Evolutionary conservation across 2,797 vertebrate species (phyloP), one percentile per base, ranked within the genome.

Genomic region (Fringilla coelebs): DNA sequence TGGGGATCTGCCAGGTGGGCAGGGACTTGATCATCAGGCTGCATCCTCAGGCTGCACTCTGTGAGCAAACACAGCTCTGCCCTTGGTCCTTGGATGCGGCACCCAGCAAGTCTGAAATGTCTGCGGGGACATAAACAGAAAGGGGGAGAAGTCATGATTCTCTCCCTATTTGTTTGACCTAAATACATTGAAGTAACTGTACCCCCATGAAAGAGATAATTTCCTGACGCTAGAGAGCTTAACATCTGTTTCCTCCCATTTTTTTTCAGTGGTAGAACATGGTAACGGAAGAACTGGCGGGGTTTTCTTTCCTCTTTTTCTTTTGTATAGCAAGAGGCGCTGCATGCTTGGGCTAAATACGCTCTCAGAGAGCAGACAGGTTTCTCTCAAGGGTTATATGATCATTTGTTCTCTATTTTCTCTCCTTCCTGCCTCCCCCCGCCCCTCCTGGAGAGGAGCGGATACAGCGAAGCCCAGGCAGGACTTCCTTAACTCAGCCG

Each of bases 211-310:
- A 96, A 96, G 75, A 96, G 96, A 96, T 92, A 94, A 95, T 95
- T 96, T 96, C 94, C 94, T 96, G 94, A 83, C 2, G 8, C 85
- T 95, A 85, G 88, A 95, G 88, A 94, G 79, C 96, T 90, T 79
- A 94, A 95, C 97, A 97, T 97, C 97, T 97, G 97, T 97, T 97
- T 97, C 97, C 97, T 97, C 94, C 83, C 71, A 88, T 96, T 97
- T 97, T 96, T 96, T 87, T 88, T 43, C 2, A 0, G 65, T 85
- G 83, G 84, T 92, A 76, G 85, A 88, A 91, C 94, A 92, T 57
- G 95, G 87, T 70, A 91, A 77, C 89, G 96, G 96, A 97, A 97
- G 94, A 93, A 24, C 84, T 80, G 93, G 90, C 38, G 71, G 84
- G 71, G 73, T 85, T 96, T 96, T 96, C 81, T 95, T 96, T 97